Evolutionary conservation across 2,888 invertebrate species (phyloP).

Genomic region (Bruchidius siliquastri): DNA sequence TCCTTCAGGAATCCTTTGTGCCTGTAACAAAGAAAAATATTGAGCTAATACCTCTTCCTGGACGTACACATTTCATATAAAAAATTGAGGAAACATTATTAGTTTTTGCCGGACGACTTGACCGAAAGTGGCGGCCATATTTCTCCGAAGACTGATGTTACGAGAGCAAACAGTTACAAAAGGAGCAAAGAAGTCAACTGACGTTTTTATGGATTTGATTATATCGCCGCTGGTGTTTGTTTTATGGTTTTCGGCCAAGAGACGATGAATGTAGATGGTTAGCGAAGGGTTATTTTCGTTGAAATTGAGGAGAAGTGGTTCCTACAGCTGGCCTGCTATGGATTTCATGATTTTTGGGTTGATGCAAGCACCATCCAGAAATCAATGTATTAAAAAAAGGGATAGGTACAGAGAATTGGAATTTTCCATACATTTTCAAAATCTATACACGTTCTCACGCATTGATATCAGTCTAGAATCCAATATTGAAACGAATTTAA

Average conservation of each 20-base stretch:
- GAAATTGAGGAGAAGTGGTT: background rate
- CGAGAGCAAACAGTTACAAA: background rate
- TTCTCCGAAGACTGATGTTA: background rate
- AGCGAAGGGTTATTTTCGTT: background rate
- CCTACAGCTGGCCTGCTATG: background rate
- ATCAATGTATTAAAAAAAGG: too few species aligned
- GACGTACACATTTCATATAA: background rate
- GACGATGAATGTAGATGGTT: background rate
- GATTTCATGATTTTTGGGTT: background rate
- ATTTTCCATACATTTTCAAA: too few species aligned
- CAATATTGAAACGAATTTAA: too few species aligned
- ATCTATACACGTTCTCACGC: too few species aligned
- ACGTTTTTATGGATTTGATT: background rate
- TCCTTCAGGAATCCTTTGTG: conserved; percentile 96
- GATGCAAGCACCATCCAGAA: too few species aligned
- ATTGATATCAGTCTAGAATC: too few species aligned
- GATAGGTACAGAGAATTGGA: too few species aligned
- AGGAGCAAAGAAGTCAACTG: background rate
- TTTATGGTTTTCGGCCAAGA: background rate
- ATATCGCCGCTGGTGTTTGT: background rate
- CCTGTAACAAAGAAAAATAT: conserved; percentile 56
- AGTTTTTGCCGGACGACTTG: background rate
- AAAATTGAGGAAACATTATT: background rate
- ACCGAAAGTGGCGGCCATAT: background rate
- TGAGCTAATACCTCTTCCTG: background rate